A percentile compares a stretch with the other conserved stretches of the same genome.
These are phyloP conservation scores for Gymnosoma rotundatum DNA, from an alignment of 2,888 invertebrate genomes.

Conservation along the genomic window DNA sequence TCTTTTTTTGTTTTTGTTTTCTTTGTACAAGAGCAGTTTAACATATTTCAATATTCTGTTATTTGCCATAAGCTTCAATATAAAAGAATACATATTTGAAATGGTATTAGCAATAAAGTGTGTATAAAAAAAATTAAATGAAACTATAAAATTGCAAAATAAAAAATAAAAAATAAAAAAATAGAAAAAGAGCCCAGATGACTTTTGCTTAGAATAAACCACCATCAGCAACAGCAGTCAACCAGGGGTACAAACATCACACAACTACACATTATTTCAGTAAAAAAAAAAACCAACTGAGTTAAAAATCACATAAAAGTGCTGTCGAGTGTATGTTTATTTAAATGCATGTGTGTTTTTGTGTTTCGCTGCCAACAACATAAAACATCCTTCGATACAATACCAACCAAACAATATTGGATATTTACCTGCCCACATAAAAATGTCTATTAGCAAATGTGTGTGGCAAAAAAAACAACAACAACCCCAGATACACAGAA, in stretches of 20 bases:
- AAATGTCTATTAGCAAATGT: conserved; percentile 19
- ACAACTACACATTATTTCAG: conserved; percentile 5
- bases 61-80: conserved; percentile 21
- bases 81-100: conserved; percentile 50
- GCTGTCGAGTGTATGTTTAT: conserved; percentile 17
- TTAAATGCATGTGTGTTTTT: background rate
- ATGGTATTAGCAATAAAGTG: conserved; percentile 4
- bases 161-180: background rate
- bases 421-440: conserved; percentile 49
- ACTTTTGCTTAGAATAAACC: conserved; percentile 40
- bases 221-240: conserved; percentile 42
- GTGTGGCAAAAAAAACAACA: background rate
- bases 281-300: background rate
- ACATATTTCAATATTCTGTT: too few species aligned
- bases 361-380: conserved; percentile 14
- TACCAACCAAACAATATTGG: conserved; percentile 1
- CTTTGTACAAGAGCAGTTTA: too few species aligned
- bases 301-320: conserved; percentile 27
- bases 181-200: background rate
- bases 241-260: conserved; percentile 8
- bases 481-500: background rate
- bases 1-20: too few species aligned
- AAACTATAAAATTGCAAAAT: background rate
- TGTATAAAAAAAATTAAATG: background rate
- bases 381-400: conserved; percentile 31